A percentile compares a stretch with the other conserved stretches of the same genome.
These are phyloP conservation scores for Phragmatobia fuliginosa DNA, from an alignment of 2,888 invertebrate genomes.

Conservation along the genomic window DNA sequence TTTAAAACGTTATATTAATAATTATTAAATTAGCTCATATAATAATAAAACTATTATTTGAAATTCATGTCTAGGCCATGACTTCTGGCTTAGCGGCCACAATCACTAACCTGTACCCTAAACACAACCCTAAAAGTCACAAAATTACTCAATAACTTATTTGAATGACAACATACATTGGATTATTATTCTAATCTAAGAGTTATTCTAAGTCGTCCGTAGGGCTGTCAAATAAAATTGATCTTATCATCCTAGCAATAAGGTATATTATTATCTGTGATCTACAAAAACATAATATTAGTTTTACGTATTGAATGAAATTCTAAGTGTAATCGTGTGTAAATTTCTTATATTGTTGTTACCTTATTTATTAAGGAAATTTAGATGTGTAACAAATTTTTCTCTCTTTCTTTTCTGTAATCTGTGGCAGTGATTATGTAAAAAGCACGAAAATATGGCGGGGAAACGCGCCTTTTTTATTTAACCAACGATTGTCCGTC, in stretches of 20 bases:
- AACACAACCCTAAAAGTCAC: no score
- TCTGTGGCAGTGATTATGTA: no score
- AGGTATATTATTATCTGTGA: slow-evolving; percentile 51
- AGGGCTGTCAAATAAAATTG: slow-evolving; percentile 33
- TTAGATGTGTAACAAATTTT: not conserved
- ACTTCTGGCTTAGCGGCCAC: no score
- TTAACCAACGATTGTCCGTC: not conserved
- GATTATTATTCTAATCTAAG: slow-evolving; percentile 1
- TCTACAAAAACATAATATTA: slow-evolving; percentile 40
- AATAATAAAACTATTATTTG: no score
- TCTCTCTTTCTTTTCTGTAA: not conserved
- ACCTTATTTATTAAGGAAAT: not conserved
- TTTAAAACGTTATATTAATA: no score
- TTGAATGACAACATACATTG: slow-evolving; percentile 6
- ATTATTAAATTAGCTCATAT: no score
- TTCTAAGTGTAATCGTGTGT: slow-evolving; percentile 23
- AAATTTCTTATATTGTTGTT: slow-evolving; percentile 13
- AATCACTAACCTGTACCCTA: not conserved
- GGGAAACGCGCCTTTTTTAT: no score
- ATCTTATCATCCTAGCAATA: slow-evolving; percentile 39
- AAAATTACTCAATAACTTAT: slow-evolving; percentile 4
- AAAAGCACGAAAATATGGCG: no score
- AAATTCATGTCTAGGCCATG: no score
- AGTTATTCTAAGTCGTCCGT: slow-evolving; percentile 10
- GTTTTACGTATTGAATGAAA: slow-evolving; percentile 40